Base-by-base conservation (phyloP, 2,113 vertebrate species). In the Nothobranchius furzeri region DNA sequence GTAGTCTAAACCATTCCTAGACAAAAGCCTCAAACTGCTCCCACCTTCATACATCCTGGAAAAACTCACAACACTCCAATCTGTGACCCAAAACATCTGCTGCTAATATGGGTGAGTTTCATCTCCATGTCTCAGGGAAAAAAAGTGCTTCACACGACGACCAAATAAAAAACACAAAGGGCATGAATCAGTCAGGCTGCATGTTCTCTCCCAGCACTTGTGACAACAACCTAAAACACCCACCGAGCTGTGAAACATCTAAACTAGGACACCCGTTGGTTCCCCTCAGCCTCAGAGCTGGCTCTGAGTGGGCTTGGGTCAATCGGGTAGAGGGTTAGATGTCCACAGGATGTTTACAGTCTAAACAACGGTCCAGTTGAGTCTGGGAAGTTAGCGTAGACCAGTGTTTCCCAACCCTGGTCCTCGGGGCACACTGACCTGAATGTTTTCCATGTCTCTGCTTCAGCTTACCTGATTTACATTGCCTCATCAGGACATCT, bases 71-170 rank as follows among this genome's bases (percentile, higher is more conserved):
- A 70, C 68, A 81, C n/a, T 15, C 60, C 35, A 13, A 68, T 81
- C 51, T 15, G 3, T 81, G 86, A 85, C 82, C 79, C 68, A 75
- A 81, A 87, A 85, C 87, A 89, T 89, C 87, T 89, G 87, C 82
- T 77, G 84, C 82, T 83, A 81, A 89, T 83, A 68, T 55, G 77
- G 87, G 76, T 85, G 70, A 84, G 60, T 75, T 79, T 81, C 60
- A 75, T 78, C 68, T 62, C 14, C 68, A 3, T 50, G 43, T 68
- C 52, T 50, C 36, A 15, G 46, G 9, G 42, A 51, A 9, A 43
- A 56, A 51, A 52, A 43, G 20, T 15, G 42, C 48, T 24, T 25
- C 70, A 56, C 77, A 75, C 74, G 73, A 84, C 70, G 57, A 57
- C 60, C 42, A 54, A 76, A 78, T 60, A 76, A 71, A 82, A 87